phyloP scores from a whole-genome alignment of 2,888 invertebrate genomes.

The Abrostola triplasia region DNA sequence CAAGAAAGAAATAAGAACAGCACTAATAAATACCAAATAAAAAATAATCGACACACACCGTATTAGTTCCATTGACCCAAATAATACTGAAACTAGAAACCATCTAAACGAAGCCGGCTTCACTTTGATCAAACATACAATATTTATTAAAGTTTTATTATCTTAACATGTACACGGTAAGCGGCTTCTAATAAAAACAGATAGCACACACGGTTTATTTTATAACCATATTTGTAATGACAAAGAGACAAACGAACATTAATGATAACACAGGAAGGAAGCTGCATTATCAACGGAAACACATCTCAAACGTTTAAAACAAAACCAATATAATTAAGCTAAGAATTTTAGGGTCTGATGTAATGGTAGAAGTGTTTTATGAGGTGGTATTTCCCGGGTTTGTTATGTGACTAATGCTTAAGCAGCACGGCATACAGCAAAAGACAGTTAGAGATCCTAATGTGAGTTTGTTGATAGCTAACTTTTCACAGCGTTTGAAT shows the following conservation, averaged over 20 bases:
- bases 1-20: not conserved
- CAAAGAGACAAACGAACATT: constrained; percentile 20
- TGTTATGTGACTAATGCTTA: no score
- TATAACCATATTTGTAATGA: constrained; percentile 26
- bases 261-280: constrained; percentile 77
- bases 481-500: no score
- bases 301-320: constrained; percentile 60
- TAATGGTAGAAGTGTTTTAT: constrained; percentile 4
- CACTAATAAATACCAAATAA: not conserved
- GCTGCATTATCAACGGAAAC: constrained; percentile 77
- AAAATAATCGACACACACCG: not conserved
- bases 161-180: constrained; percentile 23
- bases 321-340: constrained; percentile 46
- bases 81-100: not conserved
- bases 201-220: constrained; percentile 29
- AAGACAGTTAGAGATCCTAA: no score
- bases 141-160: constrained; percentile 9
- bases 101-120: not conserved
- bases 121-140: not conserved
- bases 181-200: constrained; percentile 33
- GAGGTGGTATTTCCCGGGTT: not conserved
- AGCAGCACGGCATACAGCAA: no score
- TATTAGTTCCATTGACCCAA: not conserved
- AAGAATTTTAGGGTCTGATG: constrained; percentile 47
- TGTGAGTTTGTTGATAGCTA: no score